Percentiles rank a stretch among this genome's conserved stretches.
phyloP scores from a whole-genome alignment of 2,797 vertebrate genomes.

The Bradypodion ventrale region DNA sequence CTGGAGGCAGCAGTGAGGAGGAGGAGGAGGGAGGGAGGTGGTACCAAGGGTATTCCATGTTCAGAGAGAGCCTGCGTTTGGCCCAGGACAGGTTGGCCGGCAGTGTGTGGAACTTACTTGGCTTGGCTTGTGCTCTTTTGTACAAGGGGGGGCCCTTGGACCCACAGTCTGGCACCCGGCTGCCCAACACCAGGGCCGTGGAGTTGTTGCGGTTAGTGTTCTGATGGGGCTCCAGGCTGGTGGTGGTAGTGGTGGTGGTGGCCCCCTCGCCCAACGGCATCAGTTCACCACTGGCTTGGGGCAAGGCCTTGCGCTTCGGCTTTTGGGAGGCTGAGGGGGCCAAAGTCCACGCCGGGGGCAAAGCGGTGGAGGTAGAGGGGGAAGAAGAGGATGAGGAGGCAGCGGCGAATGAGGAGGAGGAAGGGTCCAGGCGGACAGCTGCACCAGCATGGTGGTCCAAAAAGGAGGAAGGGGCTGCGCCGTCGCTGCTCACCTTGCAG shows the following conservation, averaged over 20 bases:
- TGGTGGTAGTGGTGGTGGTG: slow-evolving; percentile 60
- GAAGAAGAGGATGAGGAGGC: too few species aligned
- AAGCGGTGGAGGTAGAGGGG: slow-evolving; percentile 81
- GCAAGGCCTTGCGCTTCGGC: slow-evolving; percentile 87
- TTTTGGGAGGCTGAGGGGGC: slow-evolving; percentile 82
- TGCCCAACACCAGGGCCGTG: slow-evolving; percentile 83
- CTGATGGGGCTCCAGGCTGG: slow-evolving; percentile 85
- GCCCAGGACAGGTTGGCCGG: slow-evolving; percentile 80
- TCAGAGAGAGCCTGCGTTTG: slow-evolving; percentile 88
- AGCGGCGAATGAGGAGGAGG: slow-evolving; percentile 81
- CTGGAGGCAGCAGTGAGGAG: too few species aligned
- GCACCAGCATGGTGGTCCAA: too few species aligned
- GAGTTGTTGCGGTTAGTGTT: slow-evolving; percentile 98
- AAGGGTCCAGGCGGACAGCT: slow-evolving; percentile 83
- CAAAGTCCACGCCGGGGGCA: slow-evolving; percentile 87
- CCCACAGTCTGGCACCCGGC: slow-evolving; percentile 63
- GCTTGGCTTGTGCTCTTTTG: slow-evolving; percentile 85
- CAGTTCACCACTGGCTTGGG: slow-evolving; percentile 77
- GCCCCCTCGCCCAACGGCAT: slow-evolving; percentile 76
- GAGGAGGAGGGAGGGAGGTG: slow-evolving; percentile 70
- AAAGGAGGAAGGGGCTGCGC: slow-evolving; percentile 63
- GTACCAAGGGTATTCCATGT: slow-evolving; percentile 75
- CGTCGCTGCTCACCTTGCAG: slow-evolving; percentile 80
- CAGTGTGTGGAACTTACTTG: slow-evolving; percentile 92
- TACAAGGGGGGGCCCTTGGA: slow-evolving; percentile 81